Conservation (phyloP, 2,888 invertebrate species). For the Craniophora ligustri region DNA sequence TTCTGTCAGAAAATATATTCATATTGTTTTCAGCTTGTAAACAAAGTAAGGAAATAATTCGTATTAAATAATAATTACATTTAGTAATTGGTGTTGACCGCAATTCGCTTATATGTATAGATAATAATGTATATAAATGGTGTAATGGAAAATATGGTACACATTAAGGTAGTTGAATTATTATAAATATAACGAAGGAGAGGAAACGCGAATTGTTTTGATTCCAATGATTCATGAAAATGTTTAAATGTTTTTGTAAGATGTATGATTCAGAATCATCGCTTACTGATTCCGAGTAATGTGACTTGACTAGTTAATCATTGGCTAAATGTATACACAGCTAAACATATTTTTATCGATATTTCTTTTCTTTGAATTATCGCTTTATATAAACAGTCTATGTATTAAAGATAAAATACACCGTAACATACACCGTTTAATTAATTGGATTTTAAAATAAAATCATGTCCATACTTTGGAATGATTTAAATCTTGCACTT, state of each 20-base stretch:
- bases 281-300: constrained; percentile 5
- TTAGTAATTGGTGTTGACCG: too few relatives aligned
- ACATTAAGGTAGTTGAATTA: neutral
- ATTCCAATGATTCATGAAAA: constrained; percentile 3
- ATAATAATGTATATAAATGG: too few relatives aligned
- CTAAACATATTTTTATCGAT: neutral
- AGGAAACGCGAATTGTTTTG: neutral
- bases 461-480: constrained; percentile 8
- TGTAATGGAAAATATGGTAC: too few relatives aligned
- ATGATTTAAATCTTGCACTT: constrained; percentile 26
- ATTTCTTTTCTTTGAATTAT: neutral
- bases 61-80: too few relatives aligned
- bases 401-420: neutral
- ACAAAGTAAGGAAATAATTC: constrained; percentile 10
- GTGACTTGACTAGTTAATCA: neutral
- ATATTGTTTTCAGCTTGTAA: constrained; percentile 5
- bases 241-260: constrained; percentile 3
- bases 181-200: neutral
- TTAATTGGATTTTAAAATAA: constrained; percentile 22
- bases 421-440: constrained; percentile 6
- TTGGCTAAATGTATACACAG: neutral
- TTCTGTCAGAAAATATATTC: constrained; percentile 10
- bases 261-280: constrained; percentile 7
- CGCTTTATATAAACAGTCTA: constrained; percentile 8
- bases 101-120: too few relatives aligned